phyloP scores from a whole-genome alignment of 2,797 vertebrate species.

The Threskiornis aethiopicus region DNA sequence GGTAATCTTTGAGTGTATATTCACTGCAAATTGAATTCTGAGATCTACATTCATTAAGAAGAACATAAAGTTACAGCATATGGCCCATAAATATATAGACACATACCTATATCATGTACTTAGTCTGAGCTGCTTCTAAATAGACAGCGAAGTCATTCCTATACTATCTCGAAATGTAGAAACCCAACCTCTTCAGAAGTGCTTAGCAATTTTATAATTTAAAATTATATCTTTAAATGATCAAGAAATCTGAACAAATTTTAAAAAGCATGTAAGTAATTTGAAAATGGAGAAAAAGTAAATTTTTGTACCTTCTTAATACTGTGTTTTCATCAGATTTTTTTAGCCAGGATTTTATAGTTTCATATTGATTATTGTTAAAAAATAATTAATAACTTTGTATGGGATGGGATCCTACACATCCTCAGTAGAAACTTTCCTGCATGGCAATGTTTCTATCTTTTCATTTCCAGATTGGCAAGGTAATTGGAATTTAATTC shows the following conservation, averaged over 20 bases:
- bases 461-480: fast-evolving
- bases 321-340: not conserved
- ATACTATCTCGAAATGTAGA: not conserved
- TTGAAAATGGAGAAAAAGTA: not conserved
- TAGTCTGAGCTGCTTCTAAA: not conserved
- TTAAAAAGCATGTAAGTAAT: not conserved
- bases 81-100: not conserved
- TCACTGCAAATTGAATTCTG: not conserved
- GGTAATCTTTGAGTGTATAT: not conserved
- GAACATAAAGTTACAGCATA: not conserved
- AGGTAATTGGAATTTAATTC: not conserved
- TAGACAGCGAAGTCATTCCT: not conserved
- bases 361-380: not conserved
- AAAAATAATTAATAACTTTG: not conserved
- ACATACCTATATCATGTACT: not conserved
- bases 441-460: not conserved
- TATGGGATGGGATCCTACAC: not conserved
- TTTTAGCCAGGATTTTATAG: not conserved
- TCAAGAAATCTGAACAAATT: not conserved
- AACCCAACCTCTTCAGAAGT: not conserved
- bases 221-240: not conserved
- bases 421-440: not conserved
- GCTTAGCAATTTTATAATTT: not conserved
- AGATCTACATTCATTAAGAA: not conserved
- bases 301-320: not conserved